Percentiles rank a stretch among this genome's conserved stretches.
Evolutionary conservation across 2,113 vertebrate genomes (phyloP).

Genomic region (Climacteris rufus): DNA sequence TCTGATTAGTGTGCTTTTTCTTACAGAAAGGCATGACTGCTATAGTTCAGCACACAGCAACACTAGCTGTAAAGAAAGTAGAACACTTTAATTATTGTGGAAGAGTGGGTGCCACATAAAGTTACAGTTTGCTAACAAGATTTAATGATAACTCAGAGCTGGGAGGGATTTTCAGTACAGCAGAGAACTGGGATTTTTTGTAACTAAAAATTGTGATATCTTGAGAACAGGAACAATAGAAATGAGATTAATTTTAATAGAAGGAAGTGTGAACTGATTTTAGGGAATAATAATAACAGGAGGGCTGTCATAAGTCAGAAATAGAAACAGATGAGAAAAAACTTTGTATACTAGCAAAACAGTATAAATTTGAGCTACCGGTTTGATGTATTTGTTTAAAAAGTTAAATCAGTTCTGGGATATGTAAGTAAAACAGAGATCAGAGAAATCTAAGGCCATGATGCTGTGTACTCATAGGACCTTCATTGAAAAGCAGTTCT

Average conservation of each 20-base stretch:
- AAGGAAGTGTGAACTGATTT: background rate
- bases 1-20: background rate
- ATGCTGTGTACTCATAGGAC: background rate
- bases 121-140: conserved; percentile 3
- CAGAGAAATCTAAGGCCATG: background rate
- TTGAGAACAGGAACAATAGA: background rate
- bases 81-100: conserved; percentile 18
- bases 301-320: background rate
- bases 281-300: background rate
- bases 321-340: background rate
- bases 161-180: background rate
- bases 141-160: conserved; percentile 3
- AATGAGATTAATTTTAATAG: background rate
- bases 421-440: background rate
- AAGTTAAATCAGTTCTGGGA: background rate
- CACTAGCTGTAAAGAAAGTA: background rate
- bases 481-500: background rate
- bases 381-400: background rate
- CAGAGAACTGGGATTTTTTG: background rate
- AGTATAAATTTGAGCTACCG: background rate
- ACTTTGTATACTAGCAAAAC: background rate
- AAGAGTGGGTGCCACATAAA: background rate
- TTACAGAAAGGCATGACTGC: background rate
- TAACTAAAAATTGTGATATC: background rate
- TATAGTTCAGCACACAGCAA: background rate